Evolutionary conservation across 2,888 invertebrate species (phyloP).

Genomic region (Plagodis dolabraria): DNA sequence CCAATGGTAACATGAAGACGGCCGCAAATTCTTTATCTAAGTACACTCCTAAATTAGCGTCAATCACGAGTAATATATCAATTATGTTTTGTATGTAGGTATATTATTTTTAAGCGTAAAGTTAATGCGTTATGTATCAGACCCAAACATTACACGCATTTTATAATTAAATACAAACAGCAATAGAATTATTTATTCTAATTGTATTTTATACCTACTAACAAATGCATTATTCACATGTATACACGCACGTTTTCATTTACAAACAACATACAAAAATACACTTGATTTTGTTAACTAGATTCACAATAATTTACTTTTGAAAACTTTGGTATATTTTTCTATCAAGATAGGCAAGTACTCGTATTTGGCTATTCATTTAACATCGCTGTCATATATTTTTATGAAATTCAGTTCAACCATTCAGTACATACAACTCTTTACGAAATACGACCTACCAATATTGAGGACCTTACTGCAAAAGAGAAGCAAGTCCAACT

Average conservation of each 20-base stretch:
- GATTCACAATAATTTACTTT: slow-evolving; percentile 1
- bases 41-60: too few species aligned
- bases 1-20: too few species aligned
- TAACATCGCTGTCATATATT: slow-evolving; percentile 1
- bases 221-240: slow-evolving; percentile 20
- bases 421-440: background rate
- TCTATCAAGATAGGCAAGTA: slow-evolving; percentile 17
- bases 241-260: slow-evolving; percentile 40
- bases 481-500: too few species aligned
- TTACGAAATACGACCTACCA: background rate
- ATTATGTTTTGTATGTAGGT: too few species aligned
- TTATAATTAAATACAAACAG: slow-evolving; percentile 6
- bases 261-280: slow-evolving; percentile 71
- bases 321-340: slow-evolving; percentile 19
- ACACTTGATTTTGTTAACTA: slow-evolving; percentile 41
- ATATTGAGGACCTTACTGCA: background rate
- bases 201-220: background rate
- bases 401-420: slow-evolving; percentile 5
- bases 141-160: too few species aligned
- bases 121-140: background rate
- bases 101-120: background rate
- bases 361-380: slow-evolving; percentile 26
- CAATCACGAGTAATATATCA: too few species aligned
- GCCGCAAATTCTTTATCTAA: too few species aligned
- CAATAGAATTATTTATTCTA: background rate